Percentiles rank a stretch among this genome's conserved stretches.
These are phyloP conservation scores for Misgurnus anguillicaudatus DNA, from an alignment of 2,113 vertebrate species.

Conservation along the genomic window DNA sequence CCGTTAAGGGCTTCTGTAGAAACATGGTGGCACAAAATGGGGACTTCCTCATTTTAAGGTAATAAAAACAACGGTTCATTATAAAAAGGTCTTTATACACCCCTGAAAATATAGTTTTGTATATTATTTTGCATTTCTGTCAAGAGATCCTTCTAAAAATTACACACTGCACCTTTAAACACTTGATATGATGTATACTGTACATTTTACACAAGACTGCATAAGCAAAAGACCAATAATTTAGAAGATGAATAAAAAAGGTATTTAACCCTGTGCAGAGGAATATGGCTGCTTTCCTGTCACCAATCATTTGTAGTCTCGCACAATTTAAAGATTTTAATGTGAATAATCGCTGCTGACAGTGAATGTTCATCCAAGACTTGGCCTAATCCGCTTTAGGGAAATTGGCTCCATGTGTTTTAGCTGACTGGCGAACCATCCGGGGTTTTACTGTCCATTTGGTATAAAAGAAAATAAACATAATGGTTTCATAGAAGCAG, in stretches of 20 bases:
- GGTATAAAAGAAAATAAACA: constrained; percentile 9
- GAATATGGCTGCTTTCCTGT: constrained; percentile 5
- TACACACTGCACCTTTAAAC: too few relatives aligned
- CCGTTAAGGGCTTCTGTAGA: too few relatives aligned
- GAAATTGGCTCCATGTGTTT: constrained; percentile 23
- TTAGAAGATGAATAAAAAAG: neutral
- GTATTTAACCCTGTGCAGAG: constrained; percentile 8
- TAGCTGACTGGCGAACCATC: neutral
- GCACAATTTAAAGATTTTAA: neutral
- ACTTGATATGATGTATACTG: too few relatives aligned
- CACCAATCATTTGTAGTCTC: neutral
- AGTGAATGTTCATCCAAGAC: constrained; percentile 2
- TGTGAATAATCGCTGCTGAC: constrained; percentile 19
- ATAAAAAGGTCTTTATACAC: too few relatives aligned
- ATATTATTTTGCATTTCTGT: too few relatives aligned
- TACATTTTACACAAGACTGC: too few relatives aligned
- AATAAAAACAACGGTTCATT: too few relatives aligned
- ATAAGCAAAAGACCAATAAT: too few relatives aligned
- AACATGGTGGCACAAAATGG: too few relatives aligned
- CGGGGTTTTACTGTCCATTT: constrained; percentile 1
- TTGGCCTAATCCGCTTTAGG: constrained; percentile 2
- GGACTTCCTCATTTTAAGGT: too few relatives aligned
- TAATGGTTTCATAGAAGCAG: neutral
- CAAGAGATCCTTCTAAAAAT: too few relatives aligned
- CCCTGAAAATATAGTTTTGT: too few relatives aligned